phyloP scores from a whole-genome alignment of 2,888 invertebrate genomes.

The Macrosiphum euphorbiae region DNA sequence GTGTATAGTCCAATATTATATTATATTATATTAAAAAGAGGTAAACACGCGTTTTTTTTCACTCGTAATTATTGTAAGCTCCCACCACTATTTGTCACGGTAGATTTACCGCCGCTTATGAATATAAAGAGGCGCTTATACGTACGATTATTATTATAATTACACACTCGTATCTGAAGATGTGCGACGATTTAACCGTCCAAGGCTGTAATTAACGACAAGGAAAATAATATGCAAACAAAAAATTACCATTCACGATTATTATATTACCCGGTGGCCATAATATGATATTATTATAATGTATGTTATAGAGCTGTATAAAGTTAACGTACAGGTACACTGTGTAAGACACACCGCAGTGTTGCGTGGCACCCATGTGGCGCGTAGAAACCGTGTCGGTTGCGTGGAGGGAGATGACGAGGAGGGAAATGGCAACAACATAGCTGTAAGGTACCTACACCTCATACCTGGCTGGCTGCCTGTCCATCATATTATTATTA shows the following conservation, averaged over 20 bases:
- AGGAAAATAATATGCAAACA: conserved; percentile 42
- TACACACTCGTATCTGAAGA: neutral
- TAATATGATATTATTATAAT: conserved; percentile 4
- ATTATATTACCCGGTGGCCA: neutral
- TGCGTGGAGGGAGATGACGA: neutral
- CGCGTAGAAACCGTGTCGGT: neutral
- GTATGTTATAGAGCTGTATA: neutral
- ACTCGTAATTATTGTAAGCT: neutral
- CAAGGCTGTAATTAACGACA: conserved; percentile 35
- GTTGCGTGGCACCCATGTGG: neutral
- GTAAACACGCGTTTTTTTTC: neutral
- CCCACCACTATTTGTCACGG: conserved; percentile 28
- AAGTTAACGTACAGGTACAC: neutral
- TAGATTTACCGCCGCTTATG: conserved; percentile 29
- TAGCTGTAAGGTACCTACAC: neutral
- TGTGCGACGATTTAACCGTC: conserved; percentile 19
- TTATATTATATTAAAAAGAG: neutral
- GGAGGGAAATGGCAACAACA: neutral
- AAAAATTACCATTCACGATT: conserved; percentile 43
- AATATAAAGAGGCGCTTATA: conserved; percentile 34
- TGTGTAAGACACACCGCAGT: neutral
- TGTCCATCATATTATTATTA: neutral
- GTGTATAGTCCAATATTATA: neutral
- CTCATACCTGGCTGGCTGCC: neutral
- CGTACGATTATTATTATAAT: conserved; percentile 27